phyloP scores from a whole-genome alignment of 2,113 vertebrate species.

The Sus scrofa region T2T-Sscrofa CM000819.6:81377501-81378000 shows the following conservation, averaged over 20 bases:
- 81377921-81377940: neutral
- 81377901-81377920: neutral
- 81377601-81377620: neutral
- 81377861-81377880: neutral
- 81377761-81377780: slow-evolving; percentile 24
- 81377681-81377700: slow-evolving; percentile 52
- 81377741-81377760: neutral
- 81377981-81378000: neutral
- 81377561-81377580: neutral
- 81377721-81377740: neutral
- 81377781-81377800: neutral
- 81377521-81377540: slow-evolving; percentile 1
- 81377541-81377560: neutral
- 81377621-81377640: slow-evolving; percentile 27
- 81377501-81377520: slow-evolving; percentile 13
- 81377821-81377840: neutral
- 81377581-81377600: neutral
- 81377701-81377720: slow-evolving; percentile 8
- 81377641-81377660: slow-evolving; percentile 46
- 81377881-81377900: neutral
- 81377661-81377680: neutral
- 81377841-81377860: neutral
- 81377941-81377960: slow-evolving; percentile 3
- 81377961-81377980: neutral
- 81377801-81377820: neutral